Conservation (phyloP, 2,888 invertebrate species). For the Acanthococcus lagerstroemiae region DNA sequence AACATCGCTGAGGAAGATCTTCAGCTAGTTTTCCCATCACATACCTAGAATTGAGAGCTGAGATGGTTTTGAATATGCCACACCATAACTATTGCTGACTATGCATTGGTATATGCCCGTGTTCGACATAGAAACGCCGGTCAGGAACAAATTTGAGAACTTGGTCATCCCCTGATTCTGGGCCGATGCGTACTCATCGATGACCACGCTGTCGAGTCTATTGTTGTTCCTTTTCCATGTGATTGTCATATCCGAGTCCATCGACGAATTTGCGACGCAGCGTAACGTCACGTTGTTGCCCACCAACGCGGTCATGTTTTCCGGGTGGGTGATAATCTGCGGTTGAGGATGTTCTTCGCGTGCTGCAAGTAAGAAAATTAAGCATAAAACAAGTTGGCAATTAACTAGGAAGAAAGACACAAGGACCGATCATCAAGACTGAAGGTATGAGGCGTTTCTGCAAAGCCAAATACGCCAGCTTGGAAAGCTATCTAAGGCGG, state of each 20-base stretch:
- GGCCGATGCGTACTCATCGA: slow-evolving; percentile 35
- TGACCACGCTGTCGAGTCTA: slow-evolving; percentile 43
- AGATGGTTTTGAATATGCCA: slow-evolving; percentile 77
- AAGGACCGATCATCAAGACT: neutral
- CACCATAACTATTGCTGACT: slow-evolving; percentile 78
- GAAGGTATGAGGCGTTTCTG: no score
- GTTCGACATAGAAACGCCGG: slow-evolving; percentile 65
- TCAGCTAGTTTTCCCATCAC: slow-evolving; percentile 37
- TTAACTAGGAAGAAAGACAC: neutral
- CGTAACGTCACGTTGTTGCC: slow-evolving; percentile 72
- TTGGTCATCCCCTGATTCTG: slow-evolving; percentile 50
- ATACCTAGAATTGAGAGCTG: slow-evolving; percentile 73
- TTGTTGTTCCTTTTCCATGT: slow-evolving; percentile 82
- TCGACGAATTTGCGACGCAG: slow-evolving; percentile 72
- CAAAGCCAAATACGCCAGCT: no score
- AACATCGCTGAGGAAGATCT: no score
- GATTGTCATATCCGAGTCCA: slow-evolving; percentile 63
- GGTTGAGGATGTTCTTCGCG: slow-evolving; percentile 75
- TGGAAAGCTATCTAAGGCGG: no score
- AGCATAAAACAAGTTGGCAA: neutral
- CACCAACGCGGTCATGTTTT: slow-evolving; percentile 71
- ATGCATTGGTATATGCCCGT: slow-evolving; percentile 89
- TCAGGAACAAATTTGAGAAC: slow-evolving; percentile 60
- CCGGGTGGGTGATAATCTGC: slow-evolving; percentile 68
- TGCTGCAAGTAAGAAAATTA: slow-evolving; percentile 29